phyloP scores from a whole-genome alignment of 1,140 invertebrate genomes.

The Drosophila hydei region DNA sequence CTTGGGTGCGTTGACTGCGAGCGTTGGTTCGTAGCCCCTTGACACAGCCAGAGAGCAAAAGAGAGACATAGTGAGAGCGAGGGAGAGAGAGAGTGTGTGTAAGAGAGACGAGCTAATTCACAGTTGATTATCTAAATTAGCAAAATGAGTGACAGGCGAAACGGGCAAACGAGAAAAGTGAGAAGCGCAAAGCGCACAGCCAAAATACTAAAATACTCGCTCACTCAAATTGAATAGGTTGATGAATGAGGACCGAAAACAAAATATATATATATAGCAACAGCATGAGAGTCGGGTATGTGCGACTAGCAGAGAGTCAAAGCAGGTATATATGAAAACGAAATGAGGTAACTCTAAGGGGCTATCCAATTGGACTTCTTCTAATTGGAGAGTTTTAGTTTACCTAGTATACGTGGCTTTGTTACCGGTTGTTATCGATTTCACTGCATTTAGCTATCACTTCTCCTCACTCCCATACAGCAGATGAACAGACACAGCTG shows the following conservation, averaged over 20 bases:
- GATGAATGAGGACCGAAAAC: slow-evolving; percentile 63
- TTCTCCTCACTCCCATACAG: too few species aligned
- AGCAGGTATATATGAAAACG: too few species aligned
- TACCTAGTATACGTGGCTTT: too few species aligned
- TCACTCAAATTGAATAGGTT: slow-evolving; percentile 74
- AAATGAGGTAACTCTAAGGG: too few species aligned
- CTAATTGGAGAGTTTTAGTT: too few species aligned
- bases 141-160: slow-evolving; percentile 70
- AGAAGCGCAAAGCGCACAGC: slow-evolving; percentile 7
- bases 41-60: not conserved
- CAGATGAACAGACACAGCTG: too few species aligned
- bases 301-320: not conserved
- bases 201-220: slow-evolving; percentile 27
- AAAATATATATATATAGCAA: slow-evolving; percentile 26
- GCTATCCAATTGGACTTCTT: too few species aligned
- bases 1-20: slow-evolving; percentile 39
- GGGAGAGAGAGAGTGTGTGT: not conserved
- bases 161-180: slow-evolving; percentile 7
- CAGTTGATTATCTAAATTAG: slow-evolving; percentile 80
- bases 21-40: slow-evolving; percentile 24
- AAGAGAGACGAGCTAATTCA: slow-evolving; percentile 57
- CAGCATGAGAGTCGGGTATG: not conserved
- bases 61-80: slow-evolving; percentile 1
- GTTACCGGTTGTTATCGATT: too few species aligned
- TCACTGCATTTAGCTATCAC: too few species aligned